Conservation (phyloP, 2,888 invertebrate genomes). For the Drosophila paranaensis region DNA sequence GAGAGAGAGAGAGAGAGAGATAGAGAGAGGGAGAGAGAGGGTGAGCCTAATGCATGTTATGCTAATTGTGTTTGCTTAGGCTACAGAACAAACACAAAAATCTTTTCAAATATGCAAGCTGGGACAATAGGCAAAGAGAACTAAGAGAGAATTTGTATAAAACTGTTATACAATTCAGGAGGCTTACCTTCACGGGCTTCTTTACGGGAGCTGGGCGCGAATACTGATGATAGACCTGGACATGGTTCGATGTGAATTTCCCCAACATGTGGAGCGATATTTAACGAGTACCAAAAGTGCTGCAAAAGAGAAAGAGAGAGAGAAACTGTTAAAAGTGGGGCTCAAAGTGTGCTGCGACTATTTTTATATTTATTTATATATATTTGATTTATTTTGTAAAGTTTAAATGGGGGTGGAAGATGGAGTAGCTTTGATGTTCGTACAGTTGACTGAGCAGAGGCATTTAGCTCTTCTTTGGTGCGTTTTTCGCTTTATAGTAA, state of each 20-base stretch:
- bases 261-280: slow-evolving; percentile 77
- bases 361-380: not conserved
- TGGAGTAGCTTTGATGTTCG: slow-evolving; percentile 34
- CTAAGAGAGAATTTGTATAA: slow-evolving; percentile 2
- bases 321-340: not conserved
- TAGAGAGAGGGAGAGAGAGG: not conserved
- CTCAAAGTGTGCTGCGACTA: slow-evolving; percentile 2
- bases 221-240: slow-evolving; percentile 83
- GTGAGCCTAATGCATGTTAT: slow-evolving; percentile 45
- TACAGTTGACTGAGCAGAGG: slow-evolving; percentile 27
- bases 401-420: not conserved
- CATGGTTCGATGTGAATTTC: slow-evolving; percentile 83
- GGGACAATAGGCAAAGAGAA: slow-evolving; percentile 16
- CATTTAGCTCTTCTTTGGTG: not conserved
- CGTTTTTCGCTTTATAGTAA: no score
- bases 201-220: slow-evolving; percentile 79
- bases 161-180: slow-evolving; percentile 7
- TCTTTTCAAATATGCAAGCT: slow-evolving; percentile 46
- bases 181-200: slow-evolving; percentile 80
- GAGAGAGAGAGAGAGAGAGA: not conserved
- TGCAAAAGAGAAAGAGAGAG: slow-evolving; percentile 31
- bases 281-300: slow-evolving; percentile 14
- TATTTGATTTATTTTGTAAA: not conserved
- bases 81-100: slow-evolving; percentile 47
- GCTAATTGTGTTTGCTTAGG: slow-evolving; percentile 76